Conservation (phyloP, 2,888 invertebrate species). For the Ypsolopha sequella region DNA sequence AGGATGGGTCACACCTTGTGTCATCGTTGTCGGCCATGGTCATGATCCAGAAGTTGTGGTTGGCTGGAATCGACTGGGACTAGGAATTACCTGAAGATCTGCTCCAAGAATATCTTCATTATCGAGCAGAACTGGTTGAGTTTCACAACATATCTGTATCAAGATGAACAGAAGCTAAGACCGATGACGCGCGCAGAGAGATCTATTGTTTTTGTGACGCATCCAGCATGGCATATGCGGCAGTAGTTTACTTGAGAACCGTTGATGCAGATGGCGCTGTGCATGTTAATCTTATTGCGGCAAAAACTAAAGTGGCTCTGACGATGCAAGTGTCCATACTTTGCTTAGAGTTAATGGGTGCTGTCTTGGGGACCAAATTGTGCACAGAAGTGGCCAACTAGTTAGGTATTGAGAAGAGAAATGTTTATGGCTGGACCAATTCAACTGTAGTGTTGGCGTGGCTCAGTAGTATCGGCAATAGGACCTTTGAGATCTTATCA, state of each 20-base stretch:
- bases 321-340: no score
- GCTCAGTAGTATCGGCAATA: conserved; percentile 12
- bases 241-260: conserved; percentile 10
- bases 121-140: background rate
- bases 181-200: no score
- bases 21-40: background rate
- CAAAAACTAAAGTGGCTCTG: no score
- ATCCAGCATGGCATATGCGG: conserved; percentile 11
- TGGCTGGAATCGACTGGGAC: conserved; percentile 5
- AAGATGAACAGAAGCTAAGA: background rate
- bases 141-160: background rate
- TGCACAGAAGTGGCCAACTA: no score
- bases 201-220: no score
- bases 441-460: conserved; percentile 12
- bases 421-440: conserved; percentile 12
- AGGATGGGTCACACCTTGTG: background rate
- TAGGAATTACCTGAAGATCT: background rate
- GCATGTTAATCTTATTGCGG: conserved; percentile 8
- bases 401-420: no score
- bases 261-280: background rate
- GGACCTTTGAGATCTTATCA: no score
- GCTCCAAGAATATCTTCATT: background rate
- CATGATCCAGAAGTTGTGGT: no score
- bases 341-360: conserved; percentile 10
- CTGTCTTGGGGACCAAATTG: no score